phyloP scores from a whole-genome alignment of 2,888 invertebrate species.

The Nomada fabriciana region DNA sequence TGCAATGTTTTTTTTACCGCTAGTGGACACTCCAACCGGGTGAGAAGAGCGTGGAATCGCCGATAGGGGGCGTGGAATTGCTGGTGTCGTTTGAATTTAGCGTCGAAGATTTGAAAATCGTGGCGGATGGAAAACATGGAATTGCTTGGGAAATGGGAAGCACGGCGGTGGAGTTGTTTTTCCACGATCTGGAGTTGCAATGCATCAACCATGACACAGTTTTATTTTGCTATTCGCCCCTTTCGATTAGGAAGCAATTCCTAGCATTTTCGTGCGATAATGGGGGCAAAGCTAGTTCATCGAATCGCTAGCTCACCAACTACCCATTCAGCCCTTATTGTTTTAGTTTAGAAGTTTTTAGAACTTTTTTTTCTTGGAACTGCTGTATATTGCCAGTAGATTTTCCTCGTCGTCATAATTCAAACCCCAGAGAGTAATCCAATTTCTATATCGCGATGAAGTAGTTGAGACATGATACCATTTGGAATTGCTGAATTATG shows the following conservation, averaged over 20 bases:
- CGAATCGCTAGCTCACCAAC: too few relatives aligned
- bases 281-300: too few relatives aligned
- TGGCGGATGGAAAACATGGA: background rate
- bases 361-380: background rate
- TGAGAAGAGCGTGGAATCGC: background rate
- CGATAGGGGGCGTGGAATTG: background rate
- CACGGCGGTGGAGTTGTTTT: background rate
- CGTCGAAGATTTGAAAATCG: background rate
- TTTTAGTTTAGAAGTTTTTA: too few relatives aligned
- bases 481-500: conserved; percentile 39
- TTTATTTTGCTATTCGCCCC: too few relatives aligned
- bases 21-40: background rate
- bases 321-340: too few relatives aligned
- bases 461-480: background rate
- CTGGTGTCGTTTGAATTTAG: too few relatives aligned
- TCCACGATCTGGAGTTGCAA: too few relatives aligned
- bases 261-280: too few relatives aligned
- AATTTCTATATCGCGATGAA: background rate
- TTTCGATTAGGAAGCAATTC: too few relatives aligned
- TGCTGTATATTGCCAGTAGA: background rate
- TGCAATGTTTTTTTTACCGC: background rate
- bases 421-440: background rate
- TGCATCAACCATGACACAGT: too few relatives aligned
- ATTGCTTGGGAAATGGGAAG: background rate
- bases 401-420: background rate